Evolutionary conservation across 2,888 invertebrate genomes (phyloP).

Genomic region (Phalera bucephala): DNA sequence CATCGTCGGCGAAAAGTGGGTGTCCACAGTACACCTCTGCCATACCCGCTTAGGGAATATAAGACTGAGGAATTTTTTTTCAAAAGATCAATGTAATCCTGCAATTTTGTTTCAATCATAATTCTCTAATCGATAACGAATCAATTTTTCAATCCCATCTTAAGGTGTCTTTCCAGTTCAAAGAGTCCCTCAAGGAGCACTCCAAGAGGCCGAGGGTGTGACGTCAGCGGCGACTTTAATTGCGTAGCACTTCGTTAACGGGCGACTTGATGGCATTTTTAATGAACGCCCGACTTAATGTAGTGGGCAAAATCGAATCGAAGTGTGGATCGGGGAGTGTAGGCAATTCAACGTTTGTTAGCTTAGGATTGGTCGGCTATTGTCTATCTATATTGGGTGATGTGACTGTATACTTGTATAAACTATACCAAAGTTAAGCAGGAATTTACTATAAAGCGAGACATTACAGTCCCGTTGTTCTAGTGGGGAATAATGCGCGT

Average conservation of each 20-base stretch:
- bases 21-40: too few species aligned
- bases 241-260: conserved; percentile 82
- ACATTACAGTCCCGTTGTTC: too few species aligned
- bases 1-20: too few species aligned
- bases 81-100: too few species aligned
- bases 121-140: conserved; percentile 57
- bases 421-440: too few species aligned
- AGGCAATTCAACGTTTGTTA: conserved; percentile 64
- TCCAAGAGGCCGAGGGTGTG: conserved; percentile 54
- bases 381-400: conserved; percentile 41
- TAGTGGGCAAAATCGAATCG: conserved; percentile 80
- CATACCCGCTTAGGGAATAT: too few species aligned
- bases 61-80: too few species aligned
- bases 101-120: too few species aligned
- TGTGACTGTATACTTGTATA: conserved; percentile 13
- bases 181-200: conserved; percentile 57
- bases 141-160: conserved; percentile 73
- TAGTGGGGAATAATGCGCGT: too few species aligned
- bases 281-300: conserved; percentile 82
- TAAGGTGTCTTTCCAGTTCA: conserved; percentile 63
- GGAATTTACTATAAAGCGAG: too few species aligned
- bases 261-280: conserved; percentile 81
- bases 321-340: conserved; percentile 58
- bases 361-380: conserved; percentile 71
- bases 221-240: conserved; percentile 82